Evolutionary conservation across 2,113 vertebrate species (phyloP).

Genomic region (Circaetus cinerascens): DNA sequence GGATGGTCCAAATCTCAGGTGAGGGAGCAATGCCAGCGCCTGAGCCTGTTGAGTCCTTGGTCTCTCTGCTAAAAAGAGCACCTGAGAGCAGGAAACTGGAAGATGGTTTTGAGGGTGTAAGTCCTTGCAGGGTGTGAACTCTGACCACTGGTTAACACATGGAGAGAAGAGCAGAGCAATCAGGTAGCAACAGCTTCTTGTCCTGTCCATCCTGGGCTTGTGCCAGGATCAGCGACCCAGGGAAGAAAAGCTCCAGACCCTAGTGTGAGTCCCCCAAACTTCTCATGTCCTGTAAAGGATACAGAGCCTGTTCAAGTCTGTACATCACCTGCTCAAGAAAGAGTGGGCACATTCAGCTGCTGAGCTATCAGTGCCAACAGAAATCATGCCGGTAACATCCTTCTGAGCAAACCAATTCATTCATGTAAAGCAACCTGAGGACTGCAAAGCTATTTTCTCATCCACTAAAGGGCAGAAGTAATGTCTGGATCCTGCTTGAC

Average conservation of each 20-base stretch:
- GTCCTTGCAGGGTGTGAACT: not conserved
- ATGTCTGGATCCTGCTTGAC: not conserved
- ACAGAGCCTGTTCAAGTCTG: not conserved
- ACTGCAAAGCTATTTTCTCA: not conserved
- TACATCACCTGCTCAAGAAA: not conserved
- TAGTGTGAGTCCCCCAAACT: not conserved
- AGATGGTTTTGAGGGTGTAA: not conserved
- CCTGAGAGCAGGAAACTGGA: not conserved
- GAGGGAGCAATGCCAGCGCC: not conserved
- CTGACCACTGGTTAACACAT: not conserved
- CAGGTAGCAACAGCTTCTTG: not conserved
- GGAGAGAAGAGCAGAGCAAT: not conserved
- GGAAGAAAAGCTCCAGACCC: not conserved
- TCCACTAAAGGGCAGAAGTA: not conserved
- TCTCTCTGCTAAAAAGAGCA: not conserved
- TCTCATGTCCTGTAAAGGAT: not conserved
- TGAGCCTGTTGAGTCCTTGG: not conserved
- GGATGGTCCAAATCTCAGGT: not conserved
- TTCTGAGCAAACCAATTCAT: not conserved
- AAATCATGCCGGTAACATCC: rapidly evolving
- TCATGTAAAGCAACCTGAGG: not conserved
- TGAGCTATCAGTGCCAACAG: not conserved
- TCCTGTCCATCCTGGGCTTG: not conserved
- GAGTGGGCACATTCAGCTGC: not conserved
- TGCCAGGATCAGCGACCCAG: not conserved